These are phyloP conservation scores for Drosophila serrata DNA, from an alignment of 1,140 invertebrate genomes.

Conservation along the genomic window DNA sequence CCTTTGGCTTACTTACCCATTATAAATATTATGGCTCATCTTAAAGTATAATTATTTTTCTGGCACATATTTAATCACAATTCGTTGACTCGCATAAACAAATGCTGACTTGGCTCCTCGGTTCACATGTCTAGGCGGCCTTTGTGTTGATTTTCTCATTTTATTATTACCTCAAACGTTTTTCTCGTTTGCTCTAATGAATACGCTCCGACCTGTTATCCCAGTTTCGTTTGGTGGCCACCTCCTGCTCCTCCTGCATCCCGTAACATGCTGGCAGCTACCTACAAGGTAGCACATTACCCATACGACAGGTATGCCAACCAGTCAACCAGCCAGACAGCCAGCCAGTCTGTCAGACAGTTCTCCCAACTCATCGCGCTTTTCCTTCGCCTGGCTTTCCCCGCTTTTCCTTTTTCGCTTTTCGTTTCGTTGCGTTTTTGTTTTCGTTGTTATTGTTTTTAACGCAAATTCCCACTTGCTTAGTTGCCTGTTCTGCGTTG, in stretches of 20 bases:
- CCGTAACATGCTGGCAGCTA: conserved; percentile 4
- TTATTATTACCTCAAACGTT: conserved; percentile 65
- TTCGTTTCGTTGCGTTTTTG: conserved; percentile 37
- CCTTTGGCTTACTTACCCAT: too few relatives aligned
- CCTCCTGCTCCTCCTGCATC: not conserved
- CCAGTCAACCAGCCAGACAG: conserved; percentile 39
- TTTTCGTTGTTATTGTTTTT: conserved; percentile 77
- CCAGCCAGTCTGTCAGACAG: conserved; percentile 50
- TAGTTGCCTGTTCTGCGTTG: conserved; percentile 61
- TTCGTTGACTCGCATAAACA: conserved; percentile 44
- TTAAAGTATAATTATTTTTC: conserved; percentile 13
- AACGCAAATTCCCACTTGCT: conserved; percentile 82
- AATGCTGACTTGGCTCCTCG: conserved; percentile 31
- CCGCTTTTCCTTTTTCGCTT: conserved; percentile 19
- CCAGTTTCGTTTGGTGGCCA: conserved; percentile 34
- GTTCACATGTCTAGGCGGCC: conserved; percentile 37
- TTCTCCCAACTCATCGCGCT: conserved; percentile 26
- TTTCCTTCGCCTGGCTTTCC: conserved; percentile 23
- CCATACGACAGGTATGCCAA: conserved; percentile 60
- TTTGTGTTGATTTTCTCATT: conserved; percentile 64
- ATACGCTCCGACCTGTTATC: conserved; percentile 50
- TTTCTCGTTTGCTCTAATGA: conserved; percentile 74
- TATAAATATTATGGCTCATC: not conserved
- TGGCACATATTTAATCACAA: conserved; percentile 36
- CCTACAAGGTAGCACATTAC: conserved; percentile 54